Evolutionary conservation across 2,113 vertebrate genomes (phyloP).

Genomic region (Hystrix brachyura): DNA sequence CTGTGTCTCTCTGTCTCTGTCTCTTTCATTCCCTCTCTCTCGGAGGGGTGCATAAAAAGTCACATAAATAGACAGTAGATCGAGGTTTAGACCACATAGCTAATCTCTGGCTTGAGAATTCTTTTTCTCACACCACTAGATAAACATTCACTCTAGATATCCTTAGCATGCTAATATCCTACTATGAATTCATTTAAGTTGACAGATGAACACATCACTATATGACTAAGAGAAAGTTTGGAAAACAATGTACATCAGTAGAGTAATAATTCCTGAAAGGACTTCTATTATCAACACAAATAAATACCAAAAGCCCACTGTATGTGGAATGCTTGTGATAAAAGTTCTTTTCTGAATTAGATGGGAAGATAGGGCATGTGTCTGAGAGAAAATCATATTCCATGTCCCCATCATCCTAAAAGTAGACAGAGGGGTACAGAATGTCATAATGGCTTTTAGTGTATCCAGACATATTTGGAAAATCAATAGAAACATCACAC

Average conservation of each 20-base stretch:
- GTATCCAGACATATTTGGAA: background rate
- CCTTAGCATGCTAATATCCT: background rate
- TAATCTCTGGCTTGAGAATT: background rate
- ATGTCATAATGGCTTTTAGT: background rate
- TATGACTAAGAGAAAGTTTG: conserved; percentile 3
- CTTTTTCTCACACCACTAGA: background rate
- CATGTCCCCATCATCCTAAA: background rate
- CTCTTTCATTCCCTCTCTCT: background rate
- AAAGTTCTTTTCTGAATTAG: background rate
- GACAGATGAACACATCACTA: background rate
- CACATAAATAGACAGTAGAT: background rate
- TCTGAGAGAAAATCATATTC: background rate
- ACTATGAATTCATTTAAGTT: background rate
- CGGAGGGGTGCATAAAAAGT: background rate
- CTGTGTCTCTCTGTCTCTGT: background rate
- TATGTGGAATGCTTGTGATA: background rate
- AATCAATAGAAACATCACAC: background rate
- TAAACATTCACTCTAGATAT: background rate
- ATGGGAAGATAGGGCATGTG: background rate
- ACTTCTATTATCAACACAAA: background rate
- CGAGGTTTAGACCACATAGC: background rate
- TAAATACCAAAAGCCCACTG: background rate
- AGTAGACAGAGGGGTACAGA: background rate
- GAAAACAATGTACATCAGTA: background rate
- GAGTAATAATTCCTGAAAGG: background rate